phyloP scores from a whole-genome alignment of 2,888 invertebrate genomes.

The Agapostemon virescens region DNA sequence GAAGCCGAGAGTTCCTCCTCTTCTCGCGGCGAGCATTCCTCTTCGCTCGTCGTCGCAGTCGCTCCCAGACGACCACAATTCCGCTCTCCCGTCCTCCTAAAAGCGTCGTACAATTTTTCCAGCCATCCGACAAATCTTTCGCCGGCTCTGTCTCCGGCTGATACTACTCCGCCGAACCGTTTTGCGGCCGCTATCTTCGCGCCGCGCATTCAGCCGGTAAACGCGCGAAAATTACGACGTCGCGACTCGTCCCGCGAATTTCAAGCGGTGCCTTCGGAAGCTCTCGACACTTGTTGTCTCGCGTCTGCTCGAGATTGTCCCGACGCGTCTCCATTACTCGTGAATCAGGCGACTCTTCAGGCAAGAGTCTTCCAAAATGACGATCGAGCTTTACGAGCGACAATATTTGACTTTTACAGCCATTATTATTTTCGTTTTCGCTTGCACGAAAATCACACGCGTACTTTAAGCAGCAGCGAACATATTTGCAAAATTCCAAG shows the following conservation, averaged over 20 bases:
- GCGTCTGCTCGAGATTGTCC: slow-evolving; percentile 3
- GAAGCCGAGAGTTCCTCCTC: slow-evolving; percentile 25
- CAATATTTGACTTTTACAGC: too few species aligned
- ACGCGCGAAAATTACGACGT: slow-evolving; percentile 35
- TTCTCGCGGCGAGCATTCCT: neutral
- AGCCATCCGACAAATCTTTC: slow-evolving; percentile 20
- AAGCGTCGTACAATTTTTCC: slow-evolving; percentile 66
- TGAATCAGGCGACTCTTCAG: slow-evolving; percentile 21
- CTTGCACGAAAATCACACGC: too few species aligned
- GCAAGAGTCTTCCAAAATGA: too few species aligned
- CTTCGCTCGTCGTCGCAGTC: neutral
- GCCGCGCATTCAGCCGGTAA: slow-evolving; percentile 21
- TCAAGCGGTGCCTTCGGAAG: slow-evolving; percentile 1
- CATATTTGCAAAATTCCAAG: too few species aligned
- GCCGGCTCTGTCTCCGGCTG: neutral
- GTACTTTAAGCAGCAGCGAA: too few species aligned
- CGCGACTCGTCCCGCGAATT: slow-evolving; percentile 18
- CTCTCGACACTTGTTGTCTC: slow-evolving; percentile 22
- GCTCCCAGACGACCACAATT: slow-evolving; percentile 57
- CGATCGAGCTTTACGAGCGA: too few species aligned
- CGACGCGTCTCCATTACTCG: neutral
- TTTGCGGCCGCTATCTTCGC: slow-evolving; percentile 18
- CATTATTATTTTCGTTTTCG: too few species aligned
- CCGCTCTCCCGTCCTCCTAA: slow-evolving; percentile 56
- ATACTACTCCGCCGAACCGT: neutral